These are phyloP conservation scores for Mythimna ferrago DNA, from an alignment of 2,888 invertebrate species.

Conservation along the genomic window DNA sequence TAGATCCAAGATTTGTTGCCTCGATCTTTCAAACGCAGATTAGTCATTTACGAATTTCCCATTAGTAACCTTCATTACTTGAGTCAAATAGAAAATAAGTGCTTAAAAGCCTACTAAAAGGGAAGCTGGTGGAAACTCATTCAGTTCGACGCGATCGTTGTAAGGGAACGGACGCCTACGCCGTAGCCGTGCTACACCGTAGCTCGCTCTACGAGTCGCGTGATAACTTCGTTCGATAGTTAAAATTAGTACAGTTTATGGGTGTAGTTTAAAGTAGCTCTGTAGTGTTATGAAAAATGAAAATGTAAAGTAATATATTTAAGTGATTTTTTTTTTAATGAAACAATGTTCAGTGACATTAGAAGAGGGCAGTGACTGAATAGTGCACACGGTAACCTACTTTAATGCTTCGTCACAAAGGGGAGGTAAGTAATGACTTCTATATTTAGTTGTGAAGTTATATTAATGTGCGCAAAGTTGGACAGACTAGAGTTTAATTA, in stretches of 20 bases:
- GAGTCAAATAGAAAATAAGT: constrained; percentile 74
- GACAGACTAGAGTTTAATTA: constrained; percentile 29
- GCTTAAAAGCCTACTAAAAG: constrained; percentile 73
- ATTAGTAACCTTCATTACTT: constrained; percentile 72
- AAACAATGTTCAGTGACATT: constrained; percentile 75
- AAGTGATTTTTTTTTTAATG: constrained; percentile 59
- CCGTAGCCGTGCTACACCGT: constrained; percentile 75
- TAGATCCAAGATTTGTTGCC: constrained; percentile 14
- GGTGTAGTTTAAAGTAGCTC: constrained; percentile 44
- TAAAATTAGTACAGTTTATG: constrained; percentile 45
- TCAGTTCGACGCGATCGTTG: constrained; percentile 83
- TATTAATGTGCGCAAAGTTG: constrained; percentile 36
- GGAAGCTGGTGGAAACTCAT: constrained; percentile 66
- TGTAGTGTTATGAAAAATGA: constrained; percentile 46
- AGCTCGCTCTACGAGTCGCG: constrained; percentile 66
- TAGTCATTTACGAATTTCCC: constrained; percentile 64
- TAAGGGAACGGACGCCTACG: constrained; percentile 82
- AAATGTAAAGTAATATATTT: constrained; percentile 50
- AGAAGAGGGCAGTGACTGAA: constrained; percentile 74
- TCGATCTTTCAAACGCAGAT: constrained; percentile 51
- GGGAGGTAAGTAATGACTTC: constrained; percentile 82
- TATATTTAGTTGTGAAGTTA: constrained; percentile 65
- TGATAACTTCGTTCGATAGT: constrained; percentile 71
- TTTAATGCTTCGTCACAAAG: constrained; percentile 80
- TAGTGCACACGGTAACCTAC: constrained; percentile 83